Evolutionary conservation across 1,140 invertebrate genomes (phyloP).

Genomic region (Druon quercuslanigerum): DNA sequence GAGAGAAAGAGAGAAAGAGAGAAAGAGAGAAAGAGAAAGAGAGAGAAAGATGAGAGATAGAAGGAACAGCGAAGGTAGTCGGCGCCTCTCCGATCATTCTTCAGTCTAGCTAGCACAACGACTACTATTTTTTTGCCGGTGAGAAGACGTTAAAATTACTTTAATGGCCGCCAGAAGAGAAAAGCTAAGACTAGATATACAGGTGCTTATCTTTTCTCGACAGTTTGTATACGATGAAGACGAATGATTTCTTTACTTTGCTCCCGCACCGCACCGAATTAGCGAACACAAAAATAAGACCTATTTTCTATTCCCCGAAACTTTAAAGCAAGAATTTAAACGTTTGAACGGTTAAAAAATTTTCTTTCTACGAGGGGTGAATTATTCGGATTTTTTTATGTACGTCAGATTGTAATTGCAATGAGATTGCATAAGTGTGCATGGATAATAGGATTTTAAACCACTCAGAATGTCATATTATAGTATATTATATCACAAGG

Average conservation of each 20-base stretch:
- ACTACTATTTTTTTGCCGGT: slow-evolving; percentile 68
- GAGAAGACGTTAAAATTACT: slow-evolving; percentile 71
- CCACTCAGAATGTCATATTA: too few relatives aligned
- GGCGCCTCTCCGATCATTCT: slow-evolving; percentile 73
- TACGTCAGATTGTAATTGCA: too few relatives aligned
- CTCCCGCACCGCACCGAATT: background rate
- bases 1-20: slow-evolving; percentile 37
- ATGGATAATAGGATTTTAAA: too few relatives aligned
- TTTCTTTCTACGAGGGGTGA: too few relatives aligned
- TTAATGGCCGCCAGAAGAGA: slow-evolving; percentile 66
- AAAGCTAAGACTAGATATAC: slow-evolving; percentile 54
- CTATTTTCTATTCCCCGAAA: slow-evolving; percentile 9
- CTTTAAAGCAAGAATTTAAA: too few relatives aligned
- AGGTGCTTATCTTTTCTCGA: slow-evolving; percentile 64
- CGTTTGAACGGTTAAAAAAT: too few relatives aligned
- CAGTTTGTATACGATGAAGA: slow-evolving; percentile 35
- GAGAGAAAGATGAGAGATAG: slow-evolving; percentile 35
- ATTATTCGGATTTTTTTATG: too few relatives aligned
- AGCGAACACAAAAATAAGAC: slow-evolving; percentile 20
- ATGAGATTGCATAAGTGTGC: too few relatives aligned
- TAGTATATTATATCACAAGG: too few relatives aligned
- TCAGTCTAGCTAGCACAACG: slow-evolving; percentile 70
- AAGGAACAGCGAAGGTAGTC: slow-evolving; percentile 57
- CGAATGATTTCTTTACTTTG: slow-evolving; percentile 37
- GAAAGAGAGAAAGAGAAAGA: slow-evolving; percentile 30